phyloP scores from a whole-genome alignment of 1,140 invertebrate species.

The Venustaconcha ellipsiformis region DNA sequence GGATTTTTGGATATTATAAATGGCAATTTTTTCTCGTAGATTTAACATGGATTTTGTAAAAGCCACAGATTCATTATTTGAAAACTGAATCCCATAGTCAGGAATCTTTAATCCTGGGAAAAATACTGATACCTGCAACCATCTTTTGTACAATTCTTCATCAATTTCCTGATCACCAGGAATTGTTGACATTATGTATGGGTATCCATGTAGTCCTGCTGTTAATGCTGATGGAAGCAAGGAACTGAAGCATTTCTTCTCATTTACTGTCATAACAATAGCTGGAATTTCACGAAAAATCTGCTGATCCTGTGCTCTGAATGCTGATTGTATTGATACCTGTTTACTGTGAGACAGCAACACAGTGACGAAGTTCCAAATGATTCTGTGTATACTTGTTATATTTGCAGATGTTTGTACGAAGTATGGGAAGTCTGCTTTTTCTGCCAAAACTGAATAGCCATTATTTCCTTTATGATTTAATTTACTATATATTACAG shows the following conservation, averaged over 20 bases:
- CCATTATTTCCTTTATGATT: conserved; percentile 76
- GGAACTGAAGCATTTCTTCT: conserved; percentile 34
- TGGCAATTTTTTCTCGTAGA: conserved; percentile 38
- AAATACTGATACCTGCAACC: conserved; percentile 88
- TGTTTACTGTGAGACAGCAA: conserved; percentile 20
- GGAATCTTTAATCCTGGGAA: conserved; percentile 75
- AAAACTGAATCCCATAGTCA: conserved; percentile 1
- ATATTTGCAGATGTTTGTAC: conserved; percentile 12
- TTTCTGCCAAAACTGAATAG: conserved; percentile 71
- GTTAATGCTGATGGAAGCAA: conserved; percentile 83
- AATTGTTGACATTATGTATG: conserved; percentile 80
- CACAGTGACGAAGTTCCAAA: conserved; percentile 16
- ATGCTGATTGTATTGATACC: conserved; percentile 32
- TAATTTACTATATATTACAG: conserved; percentile 71
- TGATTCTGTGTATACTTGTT: conserved; percentile 30
- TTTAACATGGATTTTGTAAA: conserved; percentile 74
- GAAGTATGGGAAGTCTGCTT: conserved; percentile 19
- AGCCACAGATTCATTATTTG: conserved; percentile 74
- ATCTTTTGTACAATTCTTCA: conserved; percentile 87
- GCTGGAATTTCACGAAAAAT: conserved; percentile 36
- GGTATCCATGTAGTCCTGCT: conserved; percentile 87
- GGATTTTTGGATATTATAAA: conserved; percentile 71
- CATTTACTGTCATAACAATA: conserved; percentile 11
- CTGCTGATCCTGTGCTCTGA: conserved; percentile 32
- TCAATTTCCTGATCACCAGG: conserved; percentile 68